Evolutionary conservation across 2,797 vertebrate genomes (phyloP).

Genomic region (Microcaecilia unicolor): DNA sequence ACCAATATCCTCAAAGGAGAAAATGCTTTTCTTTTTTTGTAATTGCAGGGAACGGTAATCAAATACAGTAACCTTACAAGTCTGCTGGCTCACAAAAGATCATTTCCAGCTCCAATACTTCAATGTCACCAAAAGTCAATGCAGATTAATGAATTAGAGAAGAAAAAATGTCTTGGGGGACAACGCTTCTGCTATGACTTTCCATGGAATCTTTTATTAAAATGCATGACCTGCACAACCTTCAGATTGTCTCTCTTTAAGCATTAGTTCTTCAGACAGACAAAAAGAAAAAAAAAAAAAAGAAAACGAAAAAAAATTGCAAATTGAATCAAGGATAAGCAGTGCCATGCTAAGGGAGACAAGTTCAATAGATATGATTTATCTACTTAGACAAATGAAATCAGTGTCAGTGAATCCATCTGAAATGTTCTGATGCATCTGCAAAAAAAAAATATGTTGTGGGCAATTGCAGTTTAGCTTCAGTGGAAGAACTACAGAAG

Average conservation of each 20-base stretch:
- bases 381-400: conserved; percentile 78
- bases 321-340: conserved; percentile 73
- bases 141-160: conserved; percentile 12
- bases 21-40: too few species aligned
- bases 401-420: conserved; percentile 61
- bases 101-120: conserved; percentile 13
- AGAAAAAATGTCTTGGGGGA: conserved; percentile 5
- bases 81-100: conserved; percentile 10
- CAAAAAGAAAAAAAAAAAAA: background rate
- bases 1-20: too few species aligned
- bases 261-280: conserved; percentile 39
- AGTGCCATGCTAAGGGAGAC: conserved; percentile 55
- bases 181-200: conserved; percentile 21
- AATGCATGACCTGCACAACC: conserved; percentile 55
- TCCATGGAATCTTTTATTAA: conserved; percentile 46
- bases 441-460: conserved; percentile 27
- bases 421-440: conserved; percentile 55
- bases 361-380: conserved; percentile 72
- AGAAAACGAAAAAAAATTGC: conserved; percentile 26
- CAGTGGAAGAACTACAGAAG: conserved; percentile 47
- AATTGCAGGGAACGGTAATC: conserved; percentile 2
- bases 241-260: conserved; percentile 59
- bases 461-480: conserved; percentile 60
- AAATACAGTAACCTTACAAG: conserved; percentile 5
- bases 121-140: conserved; percentile 24